Base-by-base conservation (phyloP, 1,140 invertebrate species). In the Drosophila nikananu region DNA sequence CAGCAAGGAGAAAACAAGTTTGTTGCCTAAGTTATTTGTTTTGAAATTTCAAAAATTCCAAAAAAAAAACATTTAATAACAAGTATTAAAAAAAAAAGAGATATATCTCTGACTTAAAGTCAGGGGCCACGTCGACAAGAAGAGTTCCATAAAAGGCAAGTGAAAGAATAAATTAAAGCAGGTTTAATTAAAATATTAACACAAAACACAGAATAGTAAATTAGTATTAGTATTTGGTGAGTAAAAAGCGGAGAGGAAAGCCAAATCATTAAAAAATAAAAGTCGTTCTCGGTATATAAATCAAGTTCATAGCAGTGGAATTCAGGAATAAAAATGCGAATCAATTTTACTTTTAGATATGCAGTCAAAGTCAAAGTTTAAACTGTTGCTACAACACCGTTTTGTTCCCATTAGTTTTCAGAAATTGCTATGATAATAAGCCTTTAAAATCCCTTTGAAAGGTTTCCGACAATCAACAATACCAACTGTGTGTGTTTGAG, bases 21-120 rank as follows among this genome's bases (percentile, higher is more conserved):
- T 80, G 84, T 89, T 90, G 84, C 74, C 84, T 89, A 89, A 89
- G 86, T 90, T 77, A 81, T 90, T 89, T 86, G 86, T 87, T 83
- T 83, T 77, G 55, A 67, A 57, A 58, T 66, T 76, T 55, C 27
- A 21, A 77, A 70, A 79, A 78, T 59, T 71, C 21, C 21, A 58
- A 15, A 27, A 27, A n/a, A n/a, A 70, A 58, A 64, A 64, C 59
- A 79, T 46, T 71, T 60, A 59, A 72, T 51, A 59, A 71, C 44
- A 58, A 61, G 32, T 37, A 73, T 58, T 48, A 48, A 39, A 42
- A 58, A 49, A 72, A 27, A 42, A 58, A 30, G 41, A 54, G 19
- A 48, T 51, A 19, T 30, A 75, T 27, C 25, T 27, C 35, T 32
- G 27, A 30, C 17, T 46, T 46, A 13, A 60, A 41, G 42, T 21